Evolutionary conservation across 2,113 vertebrate species (phyloP).

Genomic region (Rhabdomys dilectus): DNA sequence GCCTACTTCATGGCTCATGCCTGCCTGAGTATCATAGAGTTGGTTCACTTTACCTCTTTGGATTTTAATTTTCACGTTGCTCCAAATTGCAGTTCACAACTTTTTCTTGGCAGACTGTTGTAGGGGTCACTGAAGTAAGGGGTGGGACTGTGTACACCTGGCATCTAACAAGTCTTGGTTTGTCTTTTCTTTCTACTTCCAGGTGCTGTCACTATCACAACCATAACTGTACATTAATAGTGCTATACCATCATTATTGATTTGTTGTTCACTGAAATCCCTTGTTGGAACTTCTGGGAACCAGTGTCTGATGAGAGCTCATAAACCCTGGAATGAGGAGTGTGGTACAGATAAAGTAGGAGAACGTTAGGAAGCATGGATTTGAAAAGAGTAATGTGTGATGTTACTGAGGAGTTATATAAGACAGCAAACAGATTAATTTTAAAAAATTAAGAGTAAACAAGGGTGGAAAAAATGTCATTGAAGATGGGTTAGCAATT

Average conservation of each 20-base stretch:
- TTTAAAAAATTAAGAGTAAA: not conserved
- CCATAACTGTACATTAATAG: not conserved
- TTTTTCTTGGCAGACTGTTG: not conserved
- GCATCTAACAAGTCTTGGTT: not conserved
- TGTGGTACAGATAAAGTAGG: not conserved
- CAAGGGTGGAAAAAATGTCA: not conserved
- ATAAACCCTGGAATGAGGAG: not conserved
- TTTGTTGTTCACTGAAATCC: not conserved
- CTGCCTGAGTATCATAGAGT: not conserved
- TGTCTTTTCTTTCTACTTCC: not conserved
- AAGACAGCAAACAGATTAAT: conserved; percentile 1
- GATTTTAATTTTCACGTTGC: conserved; percentile 22
- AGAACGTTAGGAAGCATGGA: not conserved
- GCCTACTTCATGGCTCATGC: not conserved
- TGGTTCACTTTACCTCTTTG: conserved; percentile 18
- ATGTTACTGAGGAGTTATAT: not conserved
- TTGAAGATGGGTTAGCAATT: not conserved
- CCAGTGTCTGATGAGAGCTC: not conserved
- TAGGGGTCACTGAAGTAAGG: not conserved
- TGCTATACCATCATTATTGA: not conserved
- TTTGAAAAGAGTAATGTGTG: not conserved
- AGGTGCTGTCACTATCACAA: not conserved
- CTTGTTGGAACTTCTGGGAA: not conserved
- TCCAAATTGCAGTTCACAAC: conserved; percentile 17
- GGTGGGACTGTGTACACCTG: not conserved